Base-by-base conservation (phyloP, 1,140 invertebrate genomes). In the Acromyrmex heyeri region DNA sequence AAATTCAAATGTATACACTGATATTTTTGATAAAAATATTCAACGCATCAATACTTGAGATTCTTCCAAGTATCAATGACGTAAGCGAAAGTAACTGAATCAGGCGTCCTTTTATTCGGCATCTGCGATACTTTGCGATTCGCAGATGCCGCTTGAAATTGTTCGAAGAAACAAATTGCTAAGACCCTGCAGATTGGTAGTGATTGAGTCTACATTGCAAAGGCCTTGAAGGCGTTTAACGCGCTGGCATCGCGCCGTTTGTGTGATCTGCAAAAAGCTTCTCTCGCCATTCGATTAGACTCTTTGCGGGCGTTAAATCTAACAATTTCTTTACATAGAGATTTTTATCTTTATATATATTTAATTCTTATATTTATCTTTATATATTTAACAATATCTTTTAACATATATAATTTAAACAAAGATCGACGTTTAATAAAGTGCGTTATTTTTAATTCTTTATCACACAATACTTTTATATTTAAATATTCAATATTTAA, bases 121-220 rank as follows among this genome's bases (percentile, higher is more conserved):
- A 61, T 34, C 53, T 59, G 50, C 64, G 78, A 70, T 70, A 30
- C 50, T 70, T 44, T 27, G 69, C 69, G n/a, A 24, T 3, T 61
- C 79, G 55, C 69, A 79, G 48, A 83, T 78, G 50, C 65, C n/a
- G 34, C 64, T 78, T n/a, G 44, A 59, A n/a, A 87, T 85, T 61
- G 67, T 34, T 18, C 55, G 67, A 90, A 59, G 91, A 91, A 86
- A 86, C 89, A 89, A 90, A 89, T 91, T 91, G 86, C 76, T 87
- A 86, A 90, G 85, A 91, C 87, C 70, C 65, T 85, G 90, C 92
- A 92, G 90, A 94, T 94, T 93, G 91, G 69, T 82, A 81, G 90
- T 92, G 92, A 94, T 93, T 94, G 92, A 87, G 87, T 85, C 85
- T 93, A 93, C 87, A 93, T 94, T 94, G 72, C 86, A 91, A 93